Evolutionary conservation across 2,113 vertebrate species (phyloP).

Genomic region (Chloropsis hardwickii): DNA sequence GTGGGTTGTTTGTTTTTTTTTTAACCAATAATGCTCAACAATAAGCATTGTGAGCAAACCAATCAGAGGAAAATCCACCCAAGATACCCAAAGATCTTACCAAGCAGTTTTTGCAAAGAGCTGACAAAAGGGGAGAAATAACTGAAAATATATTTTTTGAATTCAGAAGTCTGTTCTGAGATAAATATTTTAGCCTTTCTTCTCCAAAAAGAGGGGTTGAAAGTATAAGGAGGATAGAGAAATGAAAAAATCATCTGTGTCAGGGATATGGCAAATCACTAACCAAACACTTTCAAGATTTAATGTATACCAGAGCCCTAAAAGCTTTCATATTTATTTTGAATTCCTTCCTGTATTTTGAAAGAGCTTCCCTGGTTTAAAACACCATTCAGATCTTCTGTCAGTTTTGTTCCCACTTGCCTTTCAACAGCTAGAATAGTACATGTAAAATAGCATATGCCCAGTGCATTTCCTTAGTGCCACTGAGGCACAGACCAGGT

Average conservation of each 20-base stretch:
- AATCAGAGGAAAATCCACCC: background rate
- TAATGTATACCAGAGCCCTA: background rate
- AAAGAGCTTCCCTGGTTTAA: background rate
- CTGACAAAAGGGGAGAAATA: background rate
- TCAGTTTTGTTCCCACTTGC: background rate
- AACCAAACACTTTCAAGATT: slow-evolving; percentile 1
- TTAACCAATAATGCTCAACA: background rate
- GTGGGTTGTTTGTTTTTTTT: background rate
- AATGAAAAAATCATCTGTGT: background rate
- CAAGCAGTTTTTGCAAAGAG: background rate
- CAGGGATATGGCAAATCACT: background rate
- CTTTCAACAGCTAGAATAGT: background rate
- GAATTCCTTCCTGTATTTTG: background rate
- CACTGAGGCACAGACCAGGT: background rate
- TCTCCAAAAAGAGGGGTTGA: background rate
- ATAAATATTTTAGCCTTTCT: slow-evolving; percentile 31
- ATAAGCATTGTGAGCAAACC: background rate
- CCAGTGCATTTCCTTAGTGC: background rate
- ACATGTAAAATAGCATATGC: background rate
- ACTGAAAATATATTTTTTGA: background rate
- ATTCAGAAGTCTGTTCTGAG: background rate
- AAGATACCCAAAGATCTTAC: background rate
- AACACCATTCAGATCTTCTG: background rate
- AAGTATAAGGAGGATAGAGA: background rate
- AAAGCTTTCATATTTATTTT: slow-evolving; percentile 17